Base-by-base conservation (phyloP, 2,888 invertebrate species). In the Eretmocerus hayati region DNA sequence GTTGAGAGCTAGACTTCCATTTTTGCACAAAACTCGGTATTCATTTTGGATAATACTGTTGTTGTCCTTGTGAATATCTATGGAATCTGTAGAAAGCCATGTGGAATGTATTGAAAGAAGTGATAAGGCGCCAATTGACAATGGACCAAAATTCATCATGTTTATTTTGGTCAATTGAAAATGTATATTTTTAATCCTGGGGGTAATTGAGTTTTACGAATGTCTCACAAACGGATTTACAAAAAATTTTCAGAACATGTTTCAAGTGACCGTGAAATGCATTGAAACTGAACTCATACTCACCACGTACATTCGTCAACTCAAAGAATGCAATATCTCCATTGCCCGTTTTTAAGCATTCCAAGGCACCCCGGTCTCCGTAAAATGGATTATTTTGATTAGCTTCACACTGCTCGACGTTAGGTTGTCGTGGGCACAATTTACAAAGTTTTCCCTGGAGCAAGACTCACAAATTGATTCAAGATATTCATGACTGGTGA, bases 311-410 rank as follows among this genome's bases (percentile, higher is more conserved):
- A 46, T 76, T 74, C 54, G 74, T 73, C 0, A 70, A 66, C 57
- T 81, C 79, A 5, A 84, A 62, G 53, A 84, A 77, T 0, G 83
- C 83, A 31, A 83, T 77, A 51, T 83, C 77, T 0, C 77, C 80
- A 31, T 59, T 60, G 0, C 72, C 67, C 43, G 76, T 73, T 1
- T 62, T 66, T 2, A 84, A 65, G 57, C 84, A 85, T 5, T 70
- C 64, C 9, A 84, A 59, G 0, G 83, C 77, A 1, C 84, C 84
- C 47, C 72, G 73, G 65, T 79, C 81, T 1, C 79, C 80, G 61
- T 73, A 83, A 69, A 73, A 83, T 50, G 62, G 53, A 63, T 82
- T 82, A 0, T 64, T 64, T 32, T 62, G 48, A 62, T 79, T 75
- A 42, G 76, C 80, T 0, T 76, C 67, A 57, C 83, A 83, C 0